Percentiles rank a stretch among this genome's conserved stretches.
phyloP scores from a whole-genome alignment of 1,140 invertebrate species.

The fruit fly (Drosophila melanogaster) region DNA sequence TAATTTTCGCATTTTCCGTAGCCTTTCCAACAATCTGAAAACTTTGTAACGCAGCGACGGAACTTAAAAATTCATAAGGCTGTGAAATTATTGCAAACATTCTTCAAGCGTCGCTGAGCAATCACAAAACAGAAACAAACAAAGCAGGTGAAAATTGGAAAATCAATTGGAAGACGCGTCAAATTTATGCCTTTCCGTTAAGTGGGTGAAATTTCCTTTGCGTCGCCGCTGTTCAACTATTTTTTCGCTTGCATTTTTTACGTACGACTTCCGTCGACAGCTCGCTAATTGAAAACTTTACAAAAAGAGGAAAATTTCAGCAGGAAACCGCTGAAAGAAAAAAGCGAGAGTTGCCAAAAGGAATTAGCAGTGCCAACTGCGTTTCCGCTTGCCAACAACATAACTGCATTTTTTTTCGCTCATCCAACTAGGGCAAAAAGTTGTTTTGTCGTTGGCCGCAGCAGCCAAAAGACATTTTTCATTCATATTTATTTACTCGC shows the following conservation, averaged over 20 bases:
- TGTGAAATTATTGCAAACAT: slow-evolving; percentile 58
- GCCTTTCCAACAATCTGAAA: slow-evolving; percentile 29
- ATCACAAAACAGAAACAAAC: slow-evolving; percentile 33
- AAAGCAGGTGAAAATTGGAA: slow-evolving; percentile 66
- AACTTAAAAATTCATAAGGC: slow-evolving; percentile 54
- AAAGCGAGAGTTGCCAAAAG: slow-evolving; percentile 49
- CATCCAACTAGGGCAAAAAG: slow-evolving; percentile 26
- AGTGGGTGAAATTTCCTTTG: slow-evolving; percentile 67
- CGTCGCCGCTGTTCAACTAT: slow-evolving; percentile 37
- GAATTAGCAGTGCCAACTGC: slow-evolving; percentile 71
- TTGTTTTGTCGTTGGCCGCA: slow-evolving; percentile 15
- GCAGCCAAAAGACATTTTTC: slow-evolving; percentile 35
- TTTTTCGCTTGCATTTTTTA: slow-evolving; percentile 32
- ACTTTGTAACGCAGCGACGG: neutral
- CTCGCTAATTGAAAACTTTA: slow-evolving; percentile 64
- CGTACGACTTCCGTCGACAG: slow-evolving; percentile 57
- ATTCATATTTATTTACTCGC: slow-evolving; percentile 22
- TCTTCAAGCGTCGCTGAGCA: slow-evolving; percentile 52
- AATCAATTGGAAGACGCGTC: slow-evolving; percentile 58
- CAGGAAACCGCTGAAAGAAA: slow-evolving; percentile 49
- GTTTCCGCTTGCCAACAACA: slow-evolving; percentile 62
- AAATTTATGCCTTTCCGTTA: slow-evolving; percentile 56
- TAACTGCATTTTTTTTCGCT: slow-evolving; percentile 62
- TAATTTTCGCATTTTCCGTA: neutral
- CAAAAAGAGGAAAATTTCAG: slow-evolving; percentile 24